Evolutionary conservation across 2,888 invertebrate genomes (phyloP).

Genomic region (Elegia similella): DNA sequence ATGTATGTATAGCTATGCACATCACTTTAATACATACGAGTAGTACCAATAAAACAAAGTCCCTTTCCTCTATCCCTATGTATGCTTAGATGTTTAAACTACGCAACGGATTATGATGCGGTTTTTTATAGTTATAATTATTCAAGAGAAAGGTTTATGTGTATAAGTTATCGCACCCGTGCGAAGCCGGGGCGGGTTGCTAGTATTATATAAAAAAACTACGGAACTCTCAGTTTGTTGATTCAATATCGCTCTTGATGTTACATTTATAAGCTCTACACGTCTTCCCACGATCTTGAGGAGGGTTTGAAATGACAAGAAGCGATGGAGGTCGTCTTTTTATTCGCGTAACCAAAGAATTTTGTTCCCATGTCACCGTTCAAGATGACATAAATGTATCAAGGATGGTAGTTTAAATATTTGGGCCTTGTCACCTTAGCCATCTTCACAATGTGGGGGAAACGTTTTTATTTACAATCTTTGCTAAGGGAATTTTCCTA

Average conservation of each 20-base stretch:
- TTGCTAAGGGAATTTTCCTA: no score
- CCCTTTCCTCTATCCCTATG: no score
- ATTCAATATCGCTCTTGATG: slow-evolving; percentile 29
- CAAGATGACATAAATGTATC: slow-evolving; percentile 28
- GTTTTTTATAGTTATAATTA: no score
- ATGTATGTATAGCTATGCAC: no score
- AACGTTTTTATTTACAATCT: neutral
- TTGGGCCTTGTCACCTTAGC: slow-evolving; percentile 19
- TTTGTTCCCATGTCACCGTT: slow-evolving; percentile 40
- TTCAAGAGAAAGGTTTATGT: no score
- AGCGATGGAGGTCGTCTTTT: slow-evolving; percentile 50
- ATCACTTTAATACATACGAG: no score
- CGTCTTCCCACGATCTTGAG: slow-evolving; percentile 48
- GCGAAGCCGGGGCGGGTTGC: no score
- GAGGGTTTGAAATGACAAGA: slow-evolving; percentile 57
- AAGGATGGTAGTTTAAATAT: slow-evolving; percentile 8
- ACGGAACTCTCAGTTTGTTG: neutral
- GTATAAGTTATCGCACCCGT: no score
- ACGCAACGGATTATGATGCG: no score
- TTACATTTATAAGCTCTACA: slow-evolving; percentile 46
- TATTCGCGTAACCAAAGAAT: slow-evolving; percentile 46
- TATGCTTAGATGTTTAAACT: no score
- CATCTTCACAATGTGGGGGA: neutral
- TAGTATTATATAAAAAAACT: neutral
- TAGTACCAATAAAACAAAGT: no score